phyloP scores from a whole-genome alignment of 2,797 vertebrate species.

The Aulostomus chinensis region DNA sequence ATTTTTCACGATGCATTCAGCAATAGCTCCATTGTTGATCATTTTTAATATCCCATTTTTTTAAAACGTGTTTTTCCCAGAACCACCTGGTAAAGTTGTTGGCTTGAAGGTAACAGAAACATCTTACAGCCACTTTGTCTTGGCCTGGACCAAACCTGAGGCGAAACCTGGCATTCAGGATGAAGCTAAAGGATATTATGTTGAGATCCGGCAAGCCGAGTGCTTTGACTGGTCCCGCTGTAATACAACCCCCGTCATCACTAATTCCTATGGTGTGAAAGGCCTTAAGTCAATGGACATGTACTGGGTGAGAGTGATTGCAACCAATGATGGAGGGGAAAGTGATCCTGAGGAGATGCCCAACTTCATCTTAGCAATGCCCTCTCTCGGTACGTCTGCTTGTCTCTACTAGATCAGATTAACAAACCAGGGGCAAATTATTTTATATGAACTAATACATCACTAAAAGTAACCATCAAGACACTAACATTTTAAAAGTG shows the following conservation, averaged over 20 bases:
- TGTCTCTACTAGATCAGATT: no score
- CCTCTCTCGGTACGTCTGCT: slow-evolving; percentile 73
- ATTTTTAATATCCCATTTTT: no score
- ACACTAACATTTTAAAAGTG: no score
- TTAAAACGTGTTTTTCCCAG: slow-evolving; percentile 52
- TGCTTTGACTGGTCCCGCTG: slow-evolving; percentile 82
- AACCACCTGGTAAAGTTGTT: slow-evolving; percentile 79
- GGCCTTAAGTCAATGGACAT: slow-evolving; percentile 76
- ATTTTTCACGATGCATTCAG: no score
- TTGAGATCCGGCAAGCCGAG: slow-evolving; percentile 79
- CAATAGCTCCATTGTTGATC: no score
- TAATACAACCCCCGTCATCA: slow-evolving; percentile 66
- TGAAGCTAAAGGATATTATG: slow-evolving; percentile 82
- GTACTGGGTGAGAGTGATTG: slow-evolving; percentile 84
- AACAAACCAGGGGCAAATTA: no score
- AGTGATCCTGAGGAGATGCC: slow-evolving; percentile 72
- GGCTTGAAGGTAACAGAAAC: slow-evolving; percentile 83
- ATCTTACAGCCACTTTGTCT: slow-evolving; percentile 75
- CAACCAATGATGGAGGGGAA: slow-evolving; percentile 77
- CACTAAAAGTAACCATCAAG: no score
- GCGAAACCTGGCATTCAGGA: slow-evolving; percentile 64
- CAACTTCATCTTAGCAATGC: slow-evolving; percentile 66
- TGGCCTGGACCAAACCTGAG: slow-evolving; percentile 84
- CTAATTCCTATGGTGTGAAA: slow-evolving; percentile 77
- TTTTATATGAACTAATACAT: no score